Percentiles rank a stretch among this genome's conserved stretches.
Evolutionary conservation across 1,140 invertebrate species (phyloP).

Genomic region (Metaphire vulgaris): DNA sequence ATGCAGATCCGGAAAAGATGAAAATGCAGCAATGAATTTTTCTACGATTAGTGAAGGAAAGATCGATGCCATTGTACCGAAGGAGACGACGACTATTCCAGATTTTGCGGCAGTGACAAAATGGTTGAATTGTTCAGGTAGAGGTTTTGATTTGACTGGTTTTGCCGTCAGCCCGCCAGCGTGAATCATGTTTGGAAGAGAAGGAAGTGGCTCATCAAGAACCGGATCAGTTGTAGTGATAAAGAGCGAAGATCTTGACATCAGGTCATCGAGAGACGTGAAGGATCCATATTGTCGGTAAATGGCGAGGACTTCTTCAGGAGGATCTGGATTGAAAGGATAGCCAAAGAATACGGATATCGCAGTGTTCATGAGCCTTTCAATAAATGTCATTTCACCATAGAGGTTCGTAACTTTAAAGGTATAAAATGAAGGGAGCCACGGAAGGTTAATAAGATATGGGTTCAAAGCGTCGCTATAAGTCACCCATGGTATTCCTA

Average conservation of each 20-base stretch:
- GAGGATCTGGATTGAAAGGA: not conserved
- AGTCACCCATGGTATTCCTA: conserved; percentile 20
- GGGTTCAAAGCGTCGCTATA: conserved; percentile 4
- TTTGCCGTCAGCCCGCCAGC: conserved; percentile 9
- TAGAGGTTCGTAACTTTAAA: not conserved
- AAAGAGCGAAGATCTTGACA: conserved; percentile 4
- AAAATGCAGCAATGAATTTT: conserved; percentile 8
- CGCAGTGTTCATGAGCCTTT: conserved; percentile 3
- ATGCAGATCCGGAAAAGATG: not conserved
- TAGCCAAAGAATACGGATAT: not conserved
- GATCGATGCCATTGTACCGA: conserved; percentile 1
- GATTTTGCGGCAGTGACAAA: not conserved
- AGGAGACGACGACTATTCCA: conserved; percentile 21
- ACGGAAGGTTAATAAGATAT: conserved; percentile 11
- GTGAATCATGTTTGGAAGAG: conserved; percentile 6
- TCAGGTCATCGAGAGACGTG: not conserved
- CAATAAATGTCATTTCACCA: conserved; percentile 5
- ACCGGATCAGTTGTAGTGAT: not conserved
- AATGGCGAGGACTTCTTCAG: not conserved
- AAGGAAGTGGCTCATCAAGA: not conserved
- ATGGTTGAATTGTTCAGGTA: not conserved
- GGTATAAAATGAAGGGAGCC: conserved; percentile 11
- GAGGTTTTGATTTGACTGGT: not conserved
- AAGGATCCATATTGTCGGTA: conserved; percentile 5
- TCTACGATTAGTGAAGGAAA: conserved; percentile 3